phyloP scores from a whole-genome alignment of 2,888 invertebrate species.

The Hypomecis atomaria region DNA sequence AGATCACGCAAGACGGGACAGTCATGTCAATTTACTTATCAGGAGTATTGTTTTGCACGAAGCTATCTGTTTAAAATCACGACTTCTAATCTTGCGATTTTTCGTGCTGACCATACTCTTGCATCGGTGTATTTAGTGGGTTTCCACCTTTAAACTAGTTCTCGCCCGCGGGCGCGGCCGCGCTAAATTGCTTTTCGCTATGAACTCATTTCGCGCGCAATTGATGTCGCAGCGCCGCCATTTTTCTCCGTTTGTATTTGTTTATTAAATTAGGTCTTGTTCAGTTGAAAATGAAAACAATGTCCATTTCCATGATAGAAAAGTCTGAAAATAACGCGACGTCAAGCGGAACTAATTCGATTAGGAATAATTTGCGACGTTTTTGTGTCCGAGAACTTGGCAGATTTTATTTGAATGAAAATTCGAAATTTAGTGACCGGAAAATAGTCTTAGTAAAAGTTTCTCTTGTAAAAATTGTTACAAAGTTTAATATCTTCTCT shows the following conservation, averaged over 20 bases:
- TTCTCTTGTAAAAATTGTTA: too few relatives aligned
- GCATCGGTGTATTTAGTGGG: background rate
- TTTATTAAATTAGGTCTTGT: constrained; percentile 21
- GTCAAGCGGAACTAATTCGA: background rate
- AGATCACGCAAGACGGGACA: too few relatives aligned
- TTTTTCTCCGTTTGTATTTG: constrained; percentile 22
- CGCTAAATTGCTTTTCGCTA: constrained; percentile 37
- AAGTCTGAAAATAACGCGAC: background rate
- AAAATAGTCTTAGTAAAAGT: too few relatives aligned
- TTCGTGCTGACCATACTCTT: too few relatives aligned
- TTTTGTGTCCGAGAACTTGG: background rate
- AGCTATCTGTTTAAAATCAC: too few relatives aligned
- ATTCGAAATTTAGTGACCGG: too few relatives aligned
- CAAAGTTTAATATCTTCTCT: too few relatives aligned
- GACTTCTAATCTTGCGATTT: too few relatives aligned
- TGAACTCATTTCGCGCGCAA: constrained; percentile 32
- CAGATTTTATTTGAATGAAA: too few relatives aligned
- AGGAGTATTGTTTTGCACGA: too few relatives aligned
- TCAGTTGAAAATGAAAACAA: background rate
- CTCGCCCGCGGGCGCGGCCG: constrained; percentile 29
- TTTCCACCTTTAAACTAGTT: constrained; percentile 19
- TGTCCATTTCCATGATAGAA: too few relatives aligned
- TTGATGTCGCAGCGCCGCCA: constrained; percentile 23
- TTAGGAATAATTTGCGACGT: background rate
- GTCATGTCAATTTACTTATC: too few relatives aligned